Percentiles rank a stretch among this genome's conserved stretches.
Evolutionary conservation across 2,113 vertebrate genomes (phyloP).

Genomic region (Periophthalmus modestus): DNA sequence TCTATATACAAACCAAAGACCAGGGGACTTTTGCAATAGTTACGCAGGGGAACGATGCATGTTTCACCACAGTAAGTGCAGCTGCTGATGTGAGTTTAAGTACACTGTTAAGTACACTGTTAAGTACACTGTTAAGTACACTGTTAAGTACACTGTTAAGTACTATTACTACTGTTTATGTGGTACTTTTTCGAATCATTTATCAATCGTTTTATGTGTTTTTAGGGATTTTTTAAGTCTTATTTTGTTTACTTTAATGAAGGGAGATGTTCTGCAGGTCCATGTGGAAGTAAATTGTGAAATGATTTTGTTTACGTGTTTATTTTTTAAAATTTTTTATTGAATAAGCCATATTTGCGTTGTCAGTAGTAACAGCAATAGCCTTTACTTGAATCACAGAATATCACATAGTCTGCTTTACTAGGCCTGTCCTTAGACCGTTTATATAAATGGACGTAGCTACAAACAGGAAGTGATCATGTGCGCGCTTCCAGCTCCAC

Average conservation of each 20-base stretch:
- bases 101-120: too few relatives aligned
- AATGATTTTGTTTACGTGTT: not conserved
- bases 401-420: not conserved
- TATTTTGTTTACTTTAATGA: not conserved
- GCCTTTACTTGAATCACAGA: not conserved
- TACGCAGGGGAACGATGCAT: slow-evolving; percentile 42
- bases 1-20: slow-evolving; percentile 63
- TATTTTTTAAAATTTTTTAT: not conserved
- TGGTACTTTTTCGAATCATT: slow-evolving; percentile 10
- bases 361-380: slow-evolving; percentile 9
- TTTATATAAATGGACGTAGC: too few relatives aligned
- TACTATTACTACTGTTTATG: slow-evolving; percentile 8
- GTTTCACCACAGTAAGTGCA: slow-evolving; percentile 41
- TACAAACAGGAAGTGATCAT: too few relatives aligned
- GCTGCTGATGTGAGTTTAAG: slow-evolving; percentile 44
- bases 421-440: too few relatives aligned
- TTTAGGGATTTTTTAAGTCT: slow-evolving; percentile 6
- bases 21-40: slow-evolving; percentile 58
- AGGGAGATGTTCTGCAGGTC: not conserved
- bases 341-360: not conserved
- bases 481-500: too few relatives aligned
- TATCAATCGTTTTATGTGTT: slow-evolving; percentile 17
- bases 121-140: slow-evolving; percentile 65
- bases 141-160: too few relatives aligned
- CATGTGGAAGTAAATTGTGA: not conserved